phyloP scores from a whole-genome alignment of 2,113 vertebrate species.

The Cinclus cinclus region DNA sequence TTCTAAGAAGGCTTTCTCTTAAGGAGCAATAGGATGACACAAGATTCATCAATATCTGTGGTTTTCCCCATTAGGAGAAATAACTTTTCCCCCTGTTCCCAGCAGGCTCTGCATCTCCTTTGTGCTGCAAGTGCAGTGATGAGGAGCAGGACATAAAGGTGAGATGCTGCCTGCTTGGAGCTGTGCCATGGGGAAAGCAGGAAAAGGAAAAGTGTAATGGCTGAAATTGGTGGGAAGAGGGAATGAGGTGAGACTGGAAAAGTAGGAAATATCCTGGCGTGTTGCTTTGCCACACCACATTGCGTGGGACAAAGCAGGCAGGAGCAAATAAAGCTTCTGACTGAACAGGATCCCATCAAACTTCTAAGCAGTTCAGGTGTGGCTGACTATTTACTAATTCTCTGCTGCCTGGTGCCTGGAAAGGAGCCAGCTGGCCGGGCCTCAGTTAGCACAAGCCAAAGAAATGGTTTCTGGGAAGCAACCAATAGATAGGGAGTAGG shows the following conservation, averaged over 20 bases:
- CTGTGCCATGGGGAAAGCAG: neutral
- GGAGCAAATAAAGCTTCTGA: conserved; percentile 29
- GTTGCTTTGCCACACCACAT: neutral
- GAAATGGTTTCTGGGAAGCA: conserved; percentile 10
- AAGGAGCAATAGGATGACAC: neutral
- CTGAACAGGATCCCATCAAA: conserved; percentile 52
- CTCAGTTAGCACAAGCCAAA: neutral
- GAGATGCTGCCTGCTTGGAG: neutral
- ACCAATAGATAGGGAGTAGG: neutral
- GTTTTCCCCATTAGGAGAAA: neutral
- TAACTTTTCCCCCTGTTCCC: neutral
- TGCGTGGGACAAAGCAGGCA: neutral
- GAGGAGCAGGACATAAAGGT: rapidly evolving
- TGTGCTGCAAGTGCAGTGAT: neutral
- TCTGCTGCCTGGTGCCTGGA: neutral
- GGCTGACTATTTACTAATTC: conserved; percentile 30
- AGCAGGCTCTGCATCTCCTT: neutral
- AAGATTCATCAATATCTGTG: neutral
- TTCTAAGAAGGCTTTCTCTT: neutral
- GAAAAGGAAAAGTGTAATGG: conserved; percentile 39
- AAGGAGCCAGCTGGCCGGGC: neutral
- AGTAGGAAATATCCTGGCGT: conserved; percentile 27
- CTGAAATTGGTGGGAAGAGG: conserved; percentile 19
- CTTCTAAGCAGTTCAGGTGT: conserved; percentile 19
- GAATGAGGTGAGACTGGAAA: conserved; percentile 43